Conservation (phyloP, 1,140 invertebrate species). For the Gonioctena quinquepunctata region DNA sequence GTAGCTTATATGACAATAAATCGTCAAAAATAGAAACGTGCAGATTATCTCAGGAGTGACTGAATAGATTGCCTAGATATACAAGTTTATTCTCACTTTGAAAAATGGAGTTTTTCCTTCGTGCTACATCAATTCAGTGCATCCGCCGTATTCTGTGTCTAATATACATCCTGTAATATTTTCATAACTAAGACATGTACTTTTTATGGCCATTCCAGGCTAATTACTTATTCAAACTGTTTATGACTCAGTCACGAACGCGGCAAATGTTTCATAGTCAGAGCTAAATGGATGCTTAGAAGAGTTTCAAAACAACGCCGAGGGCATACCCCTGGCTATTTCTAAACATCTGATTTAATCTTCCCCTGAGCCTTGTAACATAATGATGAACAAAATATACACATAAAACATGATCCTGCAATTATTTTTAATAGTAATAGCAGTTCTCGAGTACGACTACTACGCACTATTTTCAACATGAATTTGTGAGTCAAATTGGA, state of each 20-base stretch:
- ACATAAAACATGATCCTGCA: background rate
- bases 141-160: too few species aligned
- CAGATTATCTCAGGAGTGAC: too few species aligned
- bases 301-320: background rate
- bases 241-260: background rate
- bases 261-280: background rate
- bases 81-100: too few species aligned
- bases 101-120: too few species aligned
- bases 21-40: too few species aligned
- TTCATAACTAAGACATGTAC: background rate
- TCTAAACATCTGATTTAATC: background rate
- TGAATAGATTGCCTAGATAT: too few species aligned
- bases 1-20: too few species aligned
- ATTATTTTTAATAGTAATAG: background rate
- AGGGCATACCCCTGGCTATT: background rate
- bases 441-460: background rate
- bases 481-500: too few species aligned
- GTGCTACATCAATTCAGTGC: too few species aligned
- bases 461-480: background rate
- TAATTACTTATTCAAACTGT: background rate
- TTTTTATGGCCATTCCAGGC: background rate
- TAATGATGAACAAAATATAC: background rate
- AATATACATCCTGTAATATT: background rate
- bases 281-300: background rate
- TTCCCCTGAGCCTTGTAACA: background rate